These are phyloP conservation scores for Lydus trimaculatus DNA, from an alignment of 2,888 invertebrate genomes.

Conservation along the genomic window DNA sequence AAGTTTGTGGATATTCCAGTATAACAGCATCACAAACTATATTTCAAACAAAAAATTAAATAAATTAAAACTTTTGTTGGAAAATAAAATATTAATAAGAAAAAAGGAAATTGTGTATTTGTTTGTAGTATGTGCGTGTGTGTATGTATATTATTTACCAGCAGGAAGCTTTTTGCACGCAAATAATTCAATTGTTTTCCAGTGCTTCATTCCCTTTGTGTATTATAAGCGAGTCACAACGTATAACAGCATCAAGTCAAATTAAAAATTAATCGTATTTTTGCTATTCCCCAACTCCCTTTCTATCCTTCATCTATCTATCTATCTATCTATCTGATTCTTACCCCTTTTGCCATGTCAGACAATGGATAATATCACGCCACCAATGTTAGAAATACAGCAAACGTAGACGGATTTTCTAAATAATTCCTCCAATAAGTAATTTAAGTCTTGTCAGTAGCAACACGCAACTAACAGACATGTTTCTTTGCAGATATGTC, in stretches of 20 bases:
- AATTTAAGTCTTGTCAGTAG: conserved; percentile 10
- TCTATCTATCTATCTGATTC: neutral
- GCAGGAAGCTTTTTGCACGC: neutral
- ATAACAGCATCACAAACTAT: neutral
- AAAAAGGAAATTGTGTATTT: neutral
- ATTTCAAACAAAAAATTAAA: neutral
- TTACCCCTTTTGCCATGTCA: conserved; percentile 4
- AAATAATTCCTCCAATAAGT: conserved; percentile 12
- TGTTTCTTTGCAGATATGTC: neutral
- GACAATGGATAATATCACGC: conserved; percentile 1
- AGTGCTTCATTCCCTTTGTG: neutral
- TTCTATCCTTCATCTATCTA: too few species aligned
- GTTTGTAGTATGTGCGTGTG: neutral
- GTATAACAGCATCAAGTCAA: conserved; percentile 2
- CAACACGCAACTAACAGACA: conserved; percentile 5
- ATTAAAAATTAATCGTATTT: conserved; percentile 16
- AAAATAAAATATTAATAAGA: neutral
- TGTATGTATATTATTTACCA: neutral
- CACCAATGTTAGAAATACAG: conserved; percentile 2
- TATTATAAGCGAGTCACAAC: neutral
- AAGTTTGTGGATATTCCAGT: neutral
- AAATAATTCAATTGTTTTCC: conserved; percentile 1
- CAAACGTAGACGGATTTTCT: conserved; percentile 11
- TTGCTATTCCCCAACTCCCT: conserved; percentile 2
- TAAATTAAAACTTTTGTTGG: neutral